Base-by-base conservation (phyloP, 2,888 invertebrate species). In the Scaptomyza cyrtandrae region DNA sequence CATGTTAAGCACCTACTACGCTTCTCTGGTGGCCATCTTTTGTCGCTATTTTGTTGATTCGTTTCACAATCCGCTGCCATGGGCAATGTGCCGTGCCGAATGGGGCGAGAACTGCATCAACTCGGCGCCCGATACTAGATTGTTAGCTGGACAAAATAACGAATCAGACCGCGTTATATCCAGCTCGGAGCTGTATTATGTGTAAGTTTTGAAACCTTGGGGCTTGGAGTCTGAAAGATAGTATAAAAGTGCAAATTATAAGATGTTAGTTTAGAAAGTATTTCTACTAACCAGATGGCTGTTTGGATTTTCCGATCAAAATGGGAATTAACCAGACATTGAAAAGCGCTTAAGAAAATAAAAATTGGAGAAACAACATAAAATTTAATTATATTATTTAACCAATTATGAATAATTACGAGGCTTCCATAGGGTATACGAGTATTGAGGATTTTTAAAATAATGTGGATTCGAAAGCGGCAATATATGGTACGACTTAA, bases 1-100 rank as follows among this genome's bases (percentile, higher is more conserved):
- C 55, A 92, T 93, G 57, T 93, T 95, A 33, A 93, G 93, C 45
- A 94, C 94, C 31, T 95, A 95, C 86, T 95, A 95, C 89, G 94
- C 94, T 71, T 93, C 94, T 33, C 78, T 91, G 69, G 89, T 90
- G 50, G 94, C 94, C 2, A 84, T 95, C 60, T 94, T 94, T 14
- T 89, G 94, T 33, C 94, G 93, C 85, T 95, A 95, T 90, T 92
- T 95, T 76, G 89, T 94, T 63, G 93, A 93, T 64, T 95, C 95
- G 24, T 95, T 95, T 89, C 92, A 93, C 53, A 80, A 92, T 4
- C 92, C 93, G n/a, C 90, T 95, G 56, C 95, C 95, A 9, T 95
- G 95, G 95, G 90, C 94, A 0, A 83, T 90, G 16, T 95, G 95
- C 81, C 91, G 93, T 39, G 84, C 91, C 2, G 92, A 93, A 65